Percentiles rank a stretch among this genome's conserved stretches.
Evolutionary conservation across 2,797 vertebrate species (phyloP).

Genomic region (Babyrousa celebensis): DNA sequence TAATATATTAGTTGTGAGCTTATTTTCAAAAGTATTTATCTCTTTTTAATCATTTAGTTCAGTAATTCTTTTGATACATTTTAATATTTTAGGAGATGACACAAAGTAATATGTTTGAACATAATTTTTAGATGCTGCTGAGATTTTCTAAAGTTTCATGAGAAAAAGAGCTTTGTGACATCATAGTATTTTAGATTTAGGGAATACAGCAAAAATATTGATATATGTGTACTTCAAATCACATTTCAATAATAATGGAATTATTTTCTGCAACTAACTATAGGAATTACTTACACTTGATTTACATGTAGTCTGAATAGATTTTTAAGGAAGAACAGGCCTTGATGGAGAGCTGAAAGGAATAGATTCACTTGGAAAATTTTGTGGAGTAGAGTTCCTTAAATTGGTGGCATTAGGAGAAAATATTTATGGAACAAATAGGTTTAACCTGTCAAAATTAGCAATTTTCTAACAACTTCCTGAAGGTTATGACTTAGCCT

Average conservation of each 20-base stretch:
- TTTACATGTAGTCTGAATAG: background rate
- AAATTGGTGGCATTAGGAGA: background rate
- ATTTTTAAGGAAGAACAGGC: constrained; percentile 28
- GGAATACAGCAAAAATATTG: constrained; percentile 28
- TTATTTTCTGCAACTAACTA: constrained; percentile 4
- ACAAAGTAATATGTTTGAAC: constrained; percentile 22
- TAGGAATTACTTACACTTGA: background rate
- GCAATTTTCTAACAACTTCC: background rate
- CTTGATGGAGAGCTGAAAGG: background rate
- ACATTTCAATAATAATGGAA: constrained; percentile 8
- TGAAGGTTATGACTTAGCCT: constrained; percentile 14
- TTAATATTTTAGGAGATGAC: constrained; percentile 49
- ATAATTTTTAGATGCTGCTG: background rate
- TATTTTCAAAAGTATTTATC: constrained; percentile 7
- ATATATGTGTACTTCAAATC: background rate
- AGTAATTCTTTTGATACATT: constrained; percentile 50
- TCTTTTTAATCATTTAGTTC: constrained; percentile 34
- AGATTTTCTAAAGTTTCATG: constrained; percentile 35
- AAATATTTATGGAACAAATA: constrained; percentile 1
- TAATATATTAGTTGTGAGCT: constrained; percentile 24
- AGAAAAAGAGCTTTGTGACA: constrained; percentile 31
- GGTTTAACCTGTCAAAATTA: background rate
- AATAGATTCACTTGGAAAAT: constrained; percentile 47
- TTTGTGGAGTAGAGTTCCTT: constrained; percentile 17
- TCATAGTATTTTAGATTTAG: constrained; percentile 38